Conservation (phyloP, 2,888 invertebrate species). For the Amblyjoppa proteus region DNA sequence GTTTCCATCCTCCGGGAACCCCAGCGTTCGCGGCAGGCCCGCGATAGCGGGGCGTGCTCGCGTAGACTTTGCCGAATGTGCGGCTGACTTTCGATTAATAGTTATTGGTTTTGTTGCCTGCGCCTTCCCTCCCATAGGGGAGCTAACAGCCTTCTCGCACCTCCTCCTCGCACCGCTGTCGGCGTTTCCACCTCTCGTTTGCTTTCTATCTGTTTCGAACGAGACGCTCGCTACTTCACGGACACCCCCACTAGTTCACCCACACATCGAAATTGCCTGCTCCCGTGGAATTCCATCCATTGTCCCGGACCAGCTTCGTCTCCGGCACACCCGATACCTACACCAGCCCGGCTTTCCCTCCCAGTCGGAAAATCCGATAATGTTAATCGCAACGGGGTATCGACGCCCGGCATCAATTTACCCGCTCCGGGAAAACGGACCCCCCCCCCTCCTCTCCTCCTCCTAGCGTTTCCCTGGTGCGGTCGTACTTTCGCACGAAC, state of each 20-base stretch:
- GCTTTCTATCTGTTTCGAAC: slow-evolving; percentile 47
- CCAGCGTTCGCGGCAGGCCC: not conserved
- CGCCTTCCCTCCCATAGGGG: slow-evolving; percentile 42
- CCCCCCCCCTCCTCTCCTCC: not conserved
- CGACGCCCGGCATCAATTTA: slow-evolving; percentile 49
- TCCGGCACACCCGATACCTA: not conserved
- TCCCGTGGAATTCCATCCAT: not conserved
- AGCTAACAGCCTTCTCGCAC: slow-evolving; percentile 39
- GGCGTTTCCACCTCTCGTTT: slow-evolving; percentile 21
- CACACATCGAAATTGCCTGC: not conserved
- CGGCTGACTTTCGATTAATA: slow-evolving; percentile 81
- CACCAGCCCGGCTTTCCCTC: not conserved
- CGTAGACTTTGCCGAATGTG: slow-evolving; percentile 80
- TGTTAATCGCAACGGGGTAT: slow-evolving; percentile 44
- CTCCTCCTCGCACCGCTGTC: slow-evolving; percentile 24
- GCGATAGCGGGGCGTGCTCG: slow-evolving; percentile 65
- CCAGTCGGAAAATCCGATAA: slow-evolving; percentile 32
- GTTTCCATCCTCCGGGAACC: not conserved
- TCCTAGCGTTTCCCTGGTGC: not conserved
- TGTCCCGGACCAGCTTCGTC: slow-evolving; percentile 3
- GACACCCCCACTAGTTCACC: not conserved
- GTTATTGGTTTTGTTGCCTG: slow-evolving; percentile 81
- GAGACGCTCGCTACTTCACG: not conserved
- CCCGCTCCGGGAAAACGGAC: slow-evolving; percentile 22
- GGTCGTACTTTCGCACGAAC: slow-evolving; percentile 49